Conservation (phyloP, 2,113 vertebrate genomes). For the human (Homo sapiens) region DNA sequence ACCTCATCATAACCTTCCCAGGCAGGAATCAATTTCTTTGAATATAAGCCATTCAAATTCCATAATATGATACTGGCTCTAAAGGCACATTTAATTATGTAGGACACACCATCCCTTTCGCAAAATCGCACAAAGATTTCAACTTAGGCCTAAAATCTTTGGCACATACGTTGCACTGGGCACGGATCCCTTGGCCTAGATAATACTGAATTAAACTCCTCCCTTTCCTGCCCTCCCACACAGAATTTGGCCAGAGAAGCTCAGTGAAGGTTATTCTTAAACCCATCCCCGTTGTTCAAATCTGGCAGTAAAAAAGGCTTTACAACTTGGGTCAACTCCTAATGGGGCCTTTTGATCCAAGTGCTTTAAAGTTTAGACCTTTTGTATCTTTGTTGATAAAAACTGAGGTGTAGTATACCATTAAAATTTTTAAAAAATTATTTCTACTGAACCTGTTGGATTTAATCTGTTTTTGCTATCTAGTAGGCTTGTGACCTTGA, state of each 20-base stretch:
- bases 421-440: background rate
- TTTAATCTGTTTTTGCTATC: background rate
- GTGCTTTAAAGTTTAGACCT: background rate
- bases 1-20: background rate
- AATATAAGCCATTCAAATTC: slow-evolving; percentile 22
- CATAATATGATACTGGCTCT: slow-evolving; percentile 8
- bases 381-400: background rate
- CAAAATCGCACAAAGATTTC: background rate
- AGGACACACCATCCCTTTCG: background rate
- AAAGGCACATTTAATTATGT: slow-evolving; percentile 50
- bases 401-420: background rate
- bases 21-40: slow-evolving; percentile 26
- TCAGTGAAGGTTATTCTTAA: background rate
- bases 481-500: background rate
- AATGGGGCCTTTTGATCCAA: slow-evolving; percentile 22
- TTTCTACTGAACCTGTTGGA: background rate
- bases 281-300: background rate
- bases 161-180: background rate
- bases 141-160: background rate
- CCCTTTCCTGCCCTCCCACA: background rate
- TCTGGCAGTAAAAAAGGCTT: background rate
- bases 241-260: background rate
- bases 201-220: background rate
- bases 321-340: slow-evolving; percentile 7
- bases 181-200: background rate